Evolutionary conservation across 2,888 invertebrate genomes (phyloP).

Genomic region (Dolichomitus sp.): DNA sequence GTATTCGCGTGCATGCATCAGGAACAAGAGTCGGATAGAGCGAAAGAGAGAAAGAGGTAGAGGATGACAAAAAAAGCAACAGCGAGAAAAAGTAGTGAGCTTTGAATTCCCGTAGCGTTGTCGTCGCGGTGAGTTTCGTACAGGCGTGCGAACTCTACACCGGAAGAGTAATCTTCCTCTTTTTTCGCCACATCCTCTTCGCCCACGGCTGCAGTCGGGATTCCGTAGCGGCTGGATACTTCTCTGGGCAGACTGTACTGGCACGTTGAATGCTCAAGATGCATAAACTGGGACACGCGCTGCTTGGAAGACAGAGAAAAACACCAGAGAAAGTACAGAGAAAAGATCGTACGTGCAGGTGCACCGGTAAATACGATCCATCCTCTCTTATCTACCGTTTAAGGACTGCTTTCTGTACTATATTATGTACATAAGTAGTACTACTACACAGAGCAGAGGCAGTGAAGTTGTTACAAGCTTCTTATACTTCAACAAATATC

Average conservation of each 20-base stretch:
- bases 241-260: constrained; percentile 26
- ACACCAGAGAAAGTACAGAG: constrained; percentile 28
- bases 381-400: constrained; percentile 58
- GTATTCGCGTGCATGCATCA: constrained; percentile 43
- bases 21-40: constrained; percentile 1
- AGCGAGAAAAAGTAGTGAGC: constrained; percentile 17
- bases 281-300: constrained; percentile 59
- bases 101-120: constrained; percentile 58
- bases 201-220: constrained; percentile 30
- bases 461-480: not conserved
- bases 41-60: not conserved
- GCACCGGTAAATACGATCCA: constrained; percentile 51
- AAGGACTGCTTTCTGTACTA: constrained; percentile 36
- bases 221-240: constrained; percentile 44
- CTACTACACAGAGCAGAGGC: not conserved
- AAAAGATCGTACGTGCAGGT: constrained; percentile 47
- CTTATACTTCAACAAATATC: constrained; percentile 7
- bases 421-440: constrained; percentile 11
- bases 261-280: constrained; percentile 45
- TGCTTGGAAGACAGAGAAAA: constrained; percentile 37
- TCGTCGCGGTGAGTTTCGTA: constrained; percentile 50
- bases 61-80: not conserved
- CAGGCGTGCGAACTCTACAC: constrained; percentile 52
- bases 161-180: constrained; percentile 56
- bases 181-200: constrained; percentile 24